These are phyloP conservation scores for Phrynocephalus vlangalii DNA, from an alignment of 2,797 vertebrate genomes.

Conservation along the genomic window DNA sequence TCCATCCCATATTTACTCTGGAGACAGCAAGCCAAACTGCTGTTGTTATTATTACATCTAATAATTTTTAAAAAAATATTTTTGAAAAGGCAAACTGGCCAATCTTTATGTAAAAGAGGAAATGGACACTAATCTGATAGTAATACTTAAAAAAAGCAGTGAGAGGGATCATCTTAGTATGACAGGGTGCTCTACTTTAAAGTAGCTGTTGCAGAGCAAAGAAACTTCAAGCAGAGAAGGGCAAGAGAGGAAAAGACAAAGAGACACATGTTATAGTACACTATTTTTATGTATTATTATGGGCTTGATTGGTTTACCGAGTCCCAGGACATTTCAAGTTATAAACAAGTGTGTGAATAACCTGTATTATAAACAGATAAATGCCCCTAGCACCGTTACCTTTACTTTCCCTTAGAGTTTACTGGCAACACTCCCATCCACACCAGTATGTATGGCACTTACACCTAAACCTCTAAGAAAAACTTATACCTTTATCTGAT, in stretches of 20 bases:
- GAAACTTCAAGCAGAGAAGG: neutral
- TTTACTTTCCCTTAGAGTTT: neutral
- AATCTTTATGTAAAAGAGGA: neutral
- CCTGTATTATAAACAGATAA: neutral
- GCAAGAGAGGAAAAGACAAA: neutral
- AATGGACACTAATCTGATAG: neutral
- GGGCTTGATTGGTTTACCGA: neutral
- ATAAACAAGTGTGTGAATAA: neutral
- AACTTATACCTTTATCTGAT: neutral
- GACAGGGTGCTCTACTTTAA: neutral
- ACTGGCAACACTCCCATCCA: neutral
- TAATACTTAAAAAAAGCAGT: neutral
- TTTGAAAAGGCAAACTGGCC: neutral
- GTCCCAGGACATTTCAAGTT: neutral
- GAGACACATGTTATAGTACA: neutral
- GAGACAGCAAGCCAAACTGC: neutral
- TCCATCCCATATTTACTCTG: neutral
- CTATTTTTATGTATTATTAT: neutral
- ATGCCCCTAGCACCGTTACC: neutral
- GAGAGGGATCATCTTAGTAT: neutral
- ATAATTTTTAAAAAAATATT: too few relatives aligned
- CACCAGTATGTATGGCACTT: neutral
- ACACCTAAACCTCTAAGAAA: neutral
- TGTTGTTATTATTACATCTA: too few relatives aligned
- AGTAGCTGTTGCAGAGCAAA: neutral